These are phyloP conservation scores for Taurulus bubalis DNA, from an alignment of 2,113 vertebrate species.

Conservation along the genomic window DNA sequence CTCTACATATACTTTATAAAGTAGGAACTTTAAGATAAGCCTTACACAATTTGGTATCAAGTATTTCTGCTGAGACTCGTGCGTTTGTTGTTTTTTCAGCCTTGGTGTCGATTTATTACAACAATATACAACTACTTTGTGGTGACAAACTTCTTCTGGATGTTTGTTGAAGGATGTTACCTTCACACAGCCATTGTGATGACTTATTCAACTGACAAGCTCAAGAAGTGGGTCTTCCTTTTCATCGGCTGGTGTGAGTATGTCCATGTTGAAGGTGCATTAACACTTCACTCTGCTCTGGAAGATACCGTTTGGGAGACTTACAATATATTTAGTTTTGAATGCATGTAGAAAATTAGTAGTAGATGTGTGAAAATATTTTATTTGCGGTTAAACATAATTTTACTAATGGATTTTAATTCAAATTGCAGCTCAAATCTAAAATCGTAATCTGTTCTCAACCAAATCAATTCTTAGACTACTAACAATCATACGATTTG, in stretches of 20 bases:
- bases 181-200: slow-evolving; percentile 97
- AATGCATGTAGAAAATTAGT: not conserved
- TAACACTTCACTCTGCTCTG: not conserved
- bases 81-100: slow-evolving; percentile 78
- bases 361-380: not conserved
- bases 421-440: not conserved
- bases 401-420: not conserved
- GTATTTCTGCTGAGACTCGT: not conserved
- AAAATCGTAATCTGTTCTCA: too few species aligned
- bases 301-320: not conserved
- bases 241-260: slow-evolving; percentile 99
- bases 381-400: not conserved
- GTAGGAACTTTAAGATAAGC: not conserved
- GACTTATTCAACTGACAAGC: slow-evolving; percentile 98
- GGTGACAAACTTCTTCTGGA: slow-evolving; percentile 99
- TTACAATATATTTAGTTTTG: not conserved
- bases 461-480: too few species aligned
- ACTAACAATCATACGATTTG: too few species aligned
- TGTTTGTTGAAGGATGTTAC: slow-evolving; percentile 99
- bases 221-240: slow-evolving; percentile 96
- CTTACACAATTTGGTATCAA: not conserved
- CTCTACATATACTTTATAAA: not conserved
- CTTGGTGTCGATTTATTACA: slow-evolving; percentile 96
- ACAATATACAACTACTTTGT: slow-evolving; percentile 98
- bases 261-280: not conserved